Evolutionary conservation across 2,888 invertebrate genomes (phyloP).

Genomic region (Acronicta aceris): DNA sequence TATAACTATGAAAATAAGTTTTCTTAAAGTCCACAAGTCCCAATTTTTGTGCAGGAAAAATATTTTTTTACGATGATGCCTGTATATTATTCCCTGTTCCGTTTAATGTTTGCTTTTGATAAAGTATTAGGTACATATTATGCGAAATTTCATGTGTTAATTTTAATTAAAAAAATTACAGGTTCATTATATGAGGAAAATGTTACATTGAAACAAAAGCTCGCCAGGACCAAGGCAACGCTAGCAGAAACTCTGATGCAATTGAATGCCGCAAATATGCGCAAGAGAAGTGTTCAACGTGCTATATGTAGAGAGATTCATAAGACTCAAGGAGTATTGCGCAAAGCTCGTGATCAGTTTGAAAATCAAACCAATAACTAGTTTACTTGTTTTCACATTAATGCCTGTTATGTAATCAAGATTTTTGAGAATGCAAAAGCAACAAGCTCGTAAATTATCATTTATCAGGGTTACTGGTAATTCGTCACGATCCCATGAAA

Average conservation of each 20-base stretch:
- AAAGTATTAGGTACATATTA: too few species aligned
- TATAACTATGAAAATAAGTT: too few species aligned
- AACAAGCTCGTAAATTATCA: too few species aligned
- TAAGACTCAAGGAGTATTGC: slow-evolving; percentile 93
- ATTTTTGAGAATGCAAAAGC: too few species aligned
- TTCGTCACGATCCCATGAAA: too few species aligned
- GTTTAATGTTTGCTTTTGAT: too few species aligned
- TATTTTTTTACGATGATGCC: too few species aligned
- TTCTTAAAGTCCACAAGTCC: too few species aligned
- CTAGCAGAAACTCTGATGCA: slow-evolving; percentile 94
- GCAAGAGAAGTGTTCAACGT: slow-evolving; percentile 94
- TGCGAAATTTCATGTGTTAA: too few species aligned
- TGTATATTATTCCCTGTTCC: too few species aligned
- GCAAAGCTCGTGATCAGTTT: slow-evolving; percentile 93
- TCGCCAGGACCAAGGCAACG: slow-evolving; percentile 92
- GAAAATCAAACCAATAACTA: slow-evolving; percentile 77
- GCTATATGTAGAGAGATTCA: slow-evolving; percentile 95
- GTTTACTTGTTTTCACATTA: not conserved
- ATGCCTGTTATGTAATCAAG: not conserved
- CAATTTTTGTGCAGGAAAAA: too few species aligned
- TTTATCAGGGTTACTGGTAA: too few species aligned
- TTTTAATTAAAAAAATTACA: slow-evolving; percentile 57
- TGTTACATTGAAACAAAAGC: slow-evolving; percentile 91
- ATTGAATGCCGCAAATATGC: slow-evolving; percentile 93
- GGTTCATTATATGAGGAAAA: slow-evolving; percentile 90